Base-by-base conservation (phyloP, 1,140 invertebrate species). In the Magallana angulata region DNA sequence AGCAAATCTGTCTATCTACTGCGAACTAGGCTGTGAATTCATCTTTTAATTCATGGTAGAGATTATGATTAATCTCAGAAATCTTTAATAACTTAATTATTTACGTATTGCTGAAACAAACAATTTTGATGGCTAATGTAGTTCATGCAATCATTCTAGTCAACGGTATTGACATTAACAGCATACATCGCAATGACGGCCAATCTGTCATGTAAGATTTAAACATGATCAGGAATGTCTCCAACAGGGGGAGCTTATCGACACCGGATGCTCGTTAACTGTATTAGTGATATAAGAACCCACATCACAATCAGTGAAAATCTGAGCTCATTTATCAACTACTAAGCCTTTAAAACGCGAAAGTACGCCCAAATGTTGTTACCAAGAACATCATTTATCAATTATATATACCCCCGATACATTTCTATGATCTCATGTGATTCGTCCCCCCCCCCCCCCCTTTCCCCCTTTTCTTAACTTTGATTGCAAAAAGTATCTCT, bases 241-340 rank as follows among this genome's bases (percentile, higher is more conserved):
- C 68, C 36, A 24, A 36, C 36, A 30, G 24, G 9, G 68, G 36
- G 36, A 30, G 36, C 68, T 30, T 76, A 76, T 76, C 36, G 68
- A 76, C 68, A 30, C 24, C 36, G 24, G 18, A 76, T 76, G 36
- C 14, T 76, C 18, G 36, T 76, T 76, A 76, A 76, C 68, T 76
- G 24, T 3, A n/a, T 3, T 18, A 76, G 68, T 30, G 36, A 30
- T 18, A 76, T 18, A 76, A 76, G 36, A 76, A 30, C 24, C 12
- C 30, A 11, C 68, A 18, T 76, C 24, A 76, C 36, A 30, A 76
- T 76, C 68, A 36, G 12, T 30, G 36, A 30, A 76, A 76, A 18
- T 76, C 68, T 30, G 24, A 24, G 68, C 68, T 30, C 68, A 11
- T 30, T 12, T 18, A 76, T 30, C 24, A 76, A 30, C 68, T 12